These are phyloP conservation scores for Hypselothyrea guttata DNA, from an alignment of 2,888 invertebrate genomes.

Conservation along the genomic window DNA sequence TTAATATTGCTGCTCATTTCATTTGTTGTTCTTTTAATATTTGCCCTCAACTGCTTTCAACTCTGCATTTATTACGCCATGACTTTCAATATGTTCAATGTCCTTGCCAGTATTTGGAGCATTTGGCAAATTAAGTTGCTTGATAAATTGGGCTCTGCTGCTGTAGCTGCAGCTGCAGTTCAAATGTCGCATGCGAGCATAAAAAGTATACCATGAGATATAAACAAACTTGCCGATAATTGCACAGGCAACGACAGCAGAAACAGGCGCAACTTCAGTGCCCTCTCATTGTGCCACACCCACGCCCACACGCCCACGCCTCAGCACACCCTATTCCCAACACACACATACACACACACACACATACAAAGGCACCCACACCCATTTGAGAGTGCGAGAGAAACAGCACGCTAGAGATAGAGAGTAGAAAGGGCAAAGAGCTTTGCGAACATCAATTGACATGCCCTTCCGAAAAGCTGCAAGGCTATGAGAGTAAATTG, in stretches of 20 bases:
- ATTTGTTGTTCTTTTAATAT: constrained; percentile 30
- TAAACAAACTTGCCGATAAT: constrained; percentile 48
- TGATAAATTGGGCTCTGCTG: constrained; percentile 29
- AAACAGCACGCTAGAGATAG: too few species aligned
- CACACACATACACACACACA: constrained; percentile 15
- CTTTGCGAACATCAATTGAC: too few species aligned
- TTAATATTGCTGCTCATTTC: constrained; percentile 58
- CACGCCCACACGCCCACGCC: constrained; percentile 55
- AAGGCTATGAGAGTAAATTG: too few species aligned
- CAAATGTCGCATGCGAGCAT: constrained; percentile 50
- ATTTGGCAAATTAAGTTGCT: constrained; percentile 32
- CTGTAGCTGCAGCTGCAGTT: constrained; percentile 31
- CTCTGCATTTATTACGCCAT: constrained; percentile 23
- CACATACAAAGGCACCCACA: constrained; percentile 28
- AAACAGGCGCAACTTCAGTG: constrained; percentile 1
- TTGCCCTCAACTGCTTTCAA: neutral
- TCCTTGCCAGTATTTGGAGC: constrained; percentile 1
- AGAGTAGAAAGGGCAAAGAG: neutral
- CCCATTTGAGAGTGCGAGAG: constrained; percentile 18
- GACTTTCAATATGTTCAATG: constrained; percentile 59
- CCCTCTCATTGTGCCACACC: constrained; percentile 53
- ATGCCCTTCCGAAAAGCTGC: too few species aligned
- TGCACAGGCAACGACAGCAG: constrained; percentile 26
- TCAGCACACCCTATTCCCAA: constrained; percentile 30
- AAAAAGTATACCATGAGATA: constrained; percentile 27